Evolutionary conservation across 2,113 vertebrate genomes (phyloP), one percentile per base, ranked within the genome.

Genomic region (Gorsachius goisagi): DNA sequence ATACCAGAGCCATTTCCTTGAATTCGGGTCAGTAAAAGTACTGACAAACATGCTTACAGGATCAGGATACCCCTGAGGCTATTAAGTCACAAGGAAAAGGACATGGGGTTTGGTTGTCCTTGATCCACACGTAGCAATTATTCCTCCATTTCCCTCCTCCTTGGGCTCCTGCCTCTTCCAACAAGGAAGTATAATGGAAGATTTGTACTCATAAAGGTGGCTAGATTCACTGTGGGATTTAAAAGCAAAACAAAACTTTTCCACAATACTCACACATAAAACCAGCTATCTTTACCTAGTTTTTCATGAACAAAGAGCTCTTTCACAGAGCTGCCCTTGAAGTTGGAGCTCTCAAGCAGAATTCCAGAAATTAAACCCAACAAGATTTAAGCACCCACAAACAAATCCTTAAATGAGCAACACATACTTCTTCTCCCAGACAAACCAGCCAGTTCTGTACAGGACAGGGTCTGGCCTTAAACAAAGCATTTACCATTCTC

Each of bases 11-110:
- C 3, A 3, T 27, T 74, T 32, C 28, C 64, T 47, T 58, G 16
- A 86, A 93, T 85, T 35, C 68, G 39, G 84, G 89, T 95, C 84
- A 97, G 89, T 82, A 60, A 85, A 85, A 92, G 52, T 20, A 88
- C 15, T 15, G 28, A 35, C 28, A 45, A 73, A 41, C 1, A 2
- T 3, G 15, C 33, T 55, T 13, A 37, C 2, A 27, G 59, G 16
- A 45, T 30, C 49, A 32, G 71, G 30, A 55, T 69, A n/a, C 20
- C 11, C 55, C 73, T 2, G 9, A 49, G 41, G 49, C 52, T 85
- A 32, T 9, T 50, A 26, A 62, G 37, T 58, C 80, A 91, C 21
- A 4, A n/a, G 35, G 37, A 41, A 66, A 41, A 73, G 24, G 17
- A 59, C 9, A 4, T 1, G 0, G 20, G 11, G 3, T 27, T 77